phyloP scores from a whole-genome alignment of 2,888 invertebrate species.

The Athalia rosae region DNA sequence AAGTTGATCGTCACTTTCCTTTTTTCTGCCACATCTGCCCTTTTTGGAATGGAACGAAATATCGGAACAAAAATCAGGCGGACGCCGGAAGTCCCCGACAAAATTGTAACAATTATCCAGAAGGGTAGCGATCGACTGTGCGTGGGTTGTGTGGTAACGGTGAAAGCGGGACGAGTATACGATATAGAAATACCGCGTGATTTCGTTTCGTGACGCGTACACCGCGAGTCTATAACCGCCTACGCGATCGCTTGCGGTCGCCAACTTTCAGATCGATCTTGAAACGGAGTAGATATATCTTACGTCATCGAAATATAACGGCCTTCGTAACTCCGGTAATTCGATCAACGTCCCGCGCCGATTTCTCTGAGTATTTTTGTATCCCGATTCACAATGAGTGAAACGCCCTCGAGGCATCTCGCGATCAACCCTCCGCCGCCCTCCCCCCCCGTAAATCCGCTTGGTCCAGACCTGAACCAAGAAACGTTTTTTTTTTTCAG shows the following conservation, averaged over 20 bases:
- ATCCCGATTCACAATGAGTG: background rate
- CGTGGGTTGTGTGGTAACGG: background rate
- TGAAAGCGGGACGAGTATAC: constrained; percentile 17
- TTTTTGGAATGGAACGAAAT: background rate
- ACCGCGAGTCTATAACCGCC: too few relatives aligned
- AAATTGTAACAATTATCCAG: constrained; percentile 25
- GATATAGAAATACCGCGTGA: background rate
- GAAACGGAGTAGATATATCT: constrained; percentile 17
- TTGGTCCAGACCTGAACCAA: constrained; percentile 4
- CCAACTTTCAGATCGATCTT: constrained; percentile 25
- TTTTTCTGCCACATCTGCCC: background rate
- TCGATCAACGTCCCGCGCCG: background rate
- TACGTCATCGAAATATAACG: constrained; percentile 8
- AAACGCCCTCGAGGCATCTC: constrained; percentile 15
- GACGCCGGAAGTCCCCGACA: constrained; percentile 22
- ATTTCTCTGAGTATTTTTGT: background rate
- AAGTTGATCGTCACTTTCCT: too few relatives aligned
- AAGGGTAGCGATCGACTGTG: constrained; percentile 16
- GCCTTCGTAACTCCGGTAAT: background rate
- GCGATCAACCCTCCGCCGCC: background rate
- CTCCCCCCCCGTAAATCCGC: background rate
- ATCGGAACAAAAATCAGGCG: background rate
- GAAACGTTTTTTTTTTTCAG: constrained; percentile 16
- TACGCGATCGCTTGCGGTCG: constrained; percentile 15
- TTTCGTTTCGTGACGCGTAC: background rate